Evolutionary conservation across 2,888 invertebrate genomes (phyloP).

Genomic region (Troilus luridus): DNA sequence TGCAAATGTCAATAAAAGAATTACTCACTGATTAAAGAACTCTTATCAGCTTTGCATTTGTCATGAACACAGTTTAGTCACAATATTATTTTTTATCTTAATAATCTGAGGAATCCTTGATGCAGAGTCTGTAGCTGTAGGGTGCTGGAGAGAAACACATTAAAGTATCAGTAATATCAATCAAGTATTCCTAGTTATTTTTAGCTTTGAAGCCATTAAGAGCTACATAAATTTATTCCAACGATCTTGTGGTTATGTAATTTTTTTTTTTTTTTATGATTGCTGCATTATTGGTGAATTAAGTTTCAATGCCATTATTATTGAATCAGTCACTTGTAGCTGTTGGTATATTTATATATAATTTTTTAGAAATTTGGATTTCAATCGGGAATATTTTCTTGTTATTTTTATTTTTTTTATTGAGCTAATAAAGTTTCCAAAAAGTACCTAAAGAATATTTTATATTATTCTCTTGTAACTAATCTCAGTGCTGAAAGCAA

Average conservation of each 20-base stretch:
- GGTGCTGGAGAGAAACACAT: neutral
- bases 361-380: neutral
- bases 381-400: neutral
- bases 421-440: neutral
- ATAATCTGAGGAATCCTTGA: constrained; percentile 32
- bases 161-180: neutral
- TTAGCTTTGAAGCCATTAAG: neutral
- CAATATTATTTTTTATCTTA: neutral
- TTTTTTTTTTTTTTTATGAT: neutral
- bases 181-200: neutral
- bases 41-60: constrained; percentile 13
- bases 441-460: neutral
- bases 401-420: neutral
- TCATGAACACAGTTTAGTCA: constrained; percentile 12
- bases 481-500: neutral
- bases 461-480: neutral
- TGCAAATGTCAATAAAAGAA: neutral
- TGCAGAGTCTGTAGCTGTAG: too few relatives aligned
- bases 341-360: neutral
- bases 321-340: neutral
- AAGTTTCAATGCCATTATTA: neutral
- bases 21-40: neutral
- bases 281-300: neutral
- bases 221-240: neutral
- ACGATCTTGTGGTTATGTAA: neutral